Conservation (phyloP, 2,797 vertebrate genomes). For the Danio tinwini region DNA sequence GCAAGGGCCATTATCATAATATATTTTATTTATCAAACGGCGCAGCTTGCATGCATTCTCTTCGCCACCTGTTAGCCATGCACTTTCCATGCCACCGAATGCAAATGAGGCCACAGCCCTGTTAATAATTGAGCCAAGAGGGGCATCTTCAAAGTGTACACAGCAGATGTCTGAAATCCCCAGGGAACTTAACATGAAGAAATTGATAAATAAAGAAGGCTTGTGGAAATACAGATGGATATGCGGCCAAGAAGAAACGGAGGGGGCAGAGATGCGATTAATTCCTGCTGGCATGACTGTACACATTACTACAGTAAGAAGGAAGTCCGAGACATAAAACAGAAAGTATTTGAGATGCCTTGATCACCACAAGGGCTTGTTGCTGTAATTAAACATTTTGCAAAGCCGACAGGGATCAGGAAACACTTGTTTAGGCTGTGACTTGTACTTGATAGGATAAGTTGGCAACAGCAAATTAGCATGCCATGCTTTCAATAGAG, state of each 20-base stretch:
- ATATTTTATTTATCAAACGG: constrained; percentile 82
- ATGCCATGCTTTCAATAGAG: neutral
- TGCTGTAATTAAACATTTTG: constrained; percentile 12
- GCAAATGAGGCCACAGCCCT: constrained; percentile 73
- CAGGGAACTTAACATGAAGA: constrained; percentile 76
- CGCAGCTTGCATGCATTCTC: constrained; percentile 65
- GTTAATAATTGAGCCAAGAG: constrained; percentile 74
- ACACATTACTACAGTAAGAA: constrained; percentile 24
- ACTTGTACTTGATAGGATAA: neutral
- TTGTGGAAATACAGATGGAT: constrained; percentile 70
- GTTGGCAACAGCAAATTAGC: neutral
- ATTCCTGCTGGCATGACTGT: constrained; percentile 30
- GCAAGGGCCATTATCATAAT: constrained; percentile 74
- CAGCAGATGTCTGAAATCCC: constrained; percentile 81
- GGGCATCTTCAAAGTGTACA: constrained; percentile 79
- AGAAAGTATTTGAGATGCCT: constrained; percentile 12
- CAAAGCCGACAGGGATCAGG: constrained; percentile 2
- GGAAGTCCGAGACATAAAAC: constrained; percentile 13
- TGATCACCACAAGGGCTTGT: constrained; percentile 15
- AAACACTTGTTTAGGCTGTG: constrained; percentile 7
- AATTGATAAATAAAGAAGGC: constrained; percentile 81
- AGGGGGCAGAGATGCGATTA: constrained; percentile 43
- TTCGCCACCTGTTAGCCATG: constrained; percentile 78
- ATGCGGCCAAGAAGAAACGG: constrained; percentile 49
- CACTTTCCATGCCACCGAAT: constrained; percentile 74